Percentiles rank a stretch among this genome's conserved stretches.
Conservation (phyloP, 2,888 invertebrate species). For the Luperina testacea region DNA sequence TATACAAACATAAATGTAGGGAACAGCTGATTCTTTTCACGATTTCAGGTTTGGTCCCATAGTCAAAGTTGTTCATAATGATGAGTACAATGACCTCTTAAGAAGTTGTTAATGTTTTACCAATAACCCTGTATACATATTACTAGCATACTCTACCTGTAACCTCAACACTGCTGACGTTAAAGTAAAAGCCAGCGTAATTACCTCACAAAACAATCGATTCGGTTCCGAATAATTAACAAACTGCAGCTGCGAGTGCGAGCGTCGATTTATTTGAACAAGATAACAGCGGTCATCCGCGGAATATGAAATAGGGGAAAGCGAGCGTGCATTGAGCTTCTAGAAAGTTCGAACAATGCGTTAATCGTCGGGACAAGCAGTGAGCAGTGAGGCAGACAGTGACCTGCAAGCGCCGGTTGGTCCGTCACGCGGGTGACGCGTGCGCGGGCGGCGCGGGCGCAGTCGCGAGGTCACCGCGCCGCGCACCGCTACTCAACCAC, state of each 20-base stretch:
- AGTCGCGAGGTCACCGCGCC: constrained; percentile 63
- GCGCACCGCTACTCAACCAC: constrained; percentile 32
- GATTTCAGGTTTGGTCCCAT: too few relatives aligned
- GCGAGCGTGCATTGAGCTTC: constrained; percentile 67
- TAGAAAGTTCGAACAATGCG: constrained; percentile 76
- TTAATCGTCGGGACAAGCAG: constrained; percentile 69
- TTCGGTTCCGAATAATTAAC: constrained; percentile 54
- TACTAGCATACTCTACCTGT: background rate
- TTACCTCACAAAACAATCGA: constrained; percentile 33
- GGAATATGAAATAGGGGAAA: constrained; percentile 69
- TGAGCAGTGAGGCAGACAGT: constrained; percentile 64
- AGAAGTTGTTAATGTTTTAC: too few relatives aligned
- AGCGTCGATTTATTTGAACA: constrained; percentile 60
- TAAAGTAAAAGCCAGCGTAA: constrained; percentile 30
- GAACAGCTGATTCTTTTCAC: too few relatives aligned
- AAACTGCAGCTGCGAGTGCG: constrained; percentile 60
- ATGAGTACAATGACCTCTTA: too few relatives aligned
- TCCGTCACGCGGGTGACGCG: constrained; percentile 70
- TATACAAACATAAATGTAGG: too few relatives aligned
- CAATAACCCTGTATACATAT: too few relatives aligned
- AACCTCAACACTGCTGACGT: background rate
- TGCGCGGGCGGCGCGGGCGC: constrained; percentile 64
- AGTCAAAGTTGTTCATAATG: too few relatives aligned
- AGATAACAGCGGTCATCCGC: constrained; percentile 60
- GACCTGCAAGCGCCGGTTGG: constrained; percentile 69